Base-by-base conservation (phyloP, 2,888 invertebrate species). In the Gasteruption jaculator region DNA sequence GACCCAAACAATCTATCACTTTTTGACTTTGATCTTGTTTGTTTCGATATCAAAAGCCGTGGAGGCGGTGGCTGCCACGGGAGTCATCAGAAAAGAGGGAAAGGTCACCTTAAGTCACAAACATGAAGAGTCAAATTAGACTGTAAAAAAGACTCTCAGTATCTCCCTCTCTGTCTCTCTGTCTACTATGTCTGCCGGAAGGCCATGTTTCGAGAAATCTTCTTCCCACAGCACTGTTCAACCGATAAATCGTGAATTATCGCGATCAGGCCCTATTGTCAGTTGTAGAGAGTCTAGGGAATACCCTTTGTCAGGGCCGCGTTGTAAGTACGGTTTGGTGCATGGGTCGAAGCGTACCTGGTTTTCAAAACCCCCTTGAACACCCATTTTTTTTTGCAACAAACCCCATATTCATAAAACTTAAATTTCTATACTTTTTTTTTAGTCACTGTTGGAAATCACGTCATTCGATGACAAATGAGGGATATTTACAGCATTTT, bases 1-100 rank as follows among this genome's bases (percentile, higher is more conserved):
- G 24, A 24, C 7, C n/a, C 2, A 19, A 37, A 27, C 25, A 35
- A 46, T 16, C 32, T 22, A 45, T 41, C 38, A 55, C 53, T 50
- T n/a, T 57, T 53, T 60, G 52, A 60, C 55, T 49, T 50, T 59
- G 55, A 56, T 58, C 50, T 58, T 55, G 49, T 62, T 49, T 61
- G 40, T 36, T 45, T 61, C 59, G 59, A 61, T 62, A 58, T 58
- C 53, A 49, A 60, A 64, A 65, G 66, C 53, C 58, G 48, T 60
- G 61, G 70, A 67, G 60, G 67, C 70, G 56, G 68, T 70, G 59
- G 70, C 70, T 58, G 70, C 70, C 52, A 68, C 69, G 53, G 70
- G 70, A 52, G 60, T 65, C 62, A 70, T 70, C 69, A 57, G 70
- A 58, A 70, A 70, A 63, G 61, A 63, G 56, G 59, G 57, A 58